Percentiles rank a stretch among this genome's conserved stretches.
Evolutionary conservation across 2,888 invertebrate genomes (phyloP).

Genomic region (Zhuqinia jingwanae): DNA sequence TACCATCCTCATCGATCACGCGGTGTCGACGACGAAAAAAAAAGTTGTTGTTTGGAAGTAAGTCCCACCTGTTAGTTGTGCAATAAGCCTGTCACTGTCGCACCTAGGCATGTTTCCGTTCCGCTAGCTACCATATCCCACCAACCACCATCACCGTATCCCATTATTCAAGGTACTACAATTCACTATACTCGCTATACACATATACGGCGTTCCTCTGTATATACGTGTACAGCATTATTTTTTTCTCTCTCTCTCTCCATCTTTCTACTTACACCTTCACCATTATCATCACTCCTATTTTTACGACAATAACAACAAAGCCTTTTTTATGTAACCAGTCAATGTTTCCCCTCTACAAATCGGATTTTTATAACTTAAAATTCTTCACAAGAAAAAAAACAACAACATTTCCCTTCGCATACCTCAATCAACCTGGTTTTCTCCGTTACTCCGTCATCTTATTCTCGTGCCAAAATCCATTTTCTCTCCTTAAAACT

Average conservation of each 20-base stretch:
- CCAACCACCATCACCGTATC: too few relatives aligned
- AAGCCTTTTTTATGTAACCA: slow-evolving; percentile 37
- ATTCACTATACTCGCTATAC: slow-evolving; percentile 17
- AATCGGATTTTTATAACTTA: slow-evolving; percentile 44
- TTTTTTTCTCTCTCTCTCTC: too few relatives aligned
- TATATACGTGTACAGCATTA: too few relatives aligned
- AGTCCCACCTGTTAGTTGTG: slow-evolving; percentile 69
- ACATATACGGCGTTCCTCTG: too few relatives aligned
- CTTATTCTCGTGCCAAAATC: background rate
- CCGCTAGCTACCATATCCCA: slow-evolving; percentile 30
- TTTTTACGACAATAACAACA: slow-evolving; percentile 28
- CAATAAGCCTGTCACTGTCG: slow-evolving; percentile 69
- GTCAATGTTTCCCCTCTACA: slow-evolving; percentile 35
- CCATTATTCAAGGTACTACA: slow-evolving; percentile 36
- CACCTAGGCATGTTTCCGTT: slow-evolving; percentile 64
- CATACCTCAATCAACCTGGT: too few relatives aligned
- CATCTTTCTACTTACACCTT: background rate
- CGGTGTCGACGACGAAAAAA: slow-evolving; percentile 23
- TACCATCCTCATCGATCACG: slow-evolving; percentile 47
- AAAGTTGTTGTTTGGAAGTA: slow-evolving; percentile 47
- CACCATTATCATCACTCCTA: slow-evolving; percentile 42
- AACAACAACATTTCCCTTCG: too few relatives aligned
- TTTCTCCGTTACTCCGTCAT: background rate
- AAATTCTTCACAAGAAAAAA: slow-evolving; percentile 34
- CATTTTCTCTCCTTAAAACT: background rate